Conservation (phyloP, 2,888 invertebrate species). For the Omphaloscelis lunosa region DNA sequence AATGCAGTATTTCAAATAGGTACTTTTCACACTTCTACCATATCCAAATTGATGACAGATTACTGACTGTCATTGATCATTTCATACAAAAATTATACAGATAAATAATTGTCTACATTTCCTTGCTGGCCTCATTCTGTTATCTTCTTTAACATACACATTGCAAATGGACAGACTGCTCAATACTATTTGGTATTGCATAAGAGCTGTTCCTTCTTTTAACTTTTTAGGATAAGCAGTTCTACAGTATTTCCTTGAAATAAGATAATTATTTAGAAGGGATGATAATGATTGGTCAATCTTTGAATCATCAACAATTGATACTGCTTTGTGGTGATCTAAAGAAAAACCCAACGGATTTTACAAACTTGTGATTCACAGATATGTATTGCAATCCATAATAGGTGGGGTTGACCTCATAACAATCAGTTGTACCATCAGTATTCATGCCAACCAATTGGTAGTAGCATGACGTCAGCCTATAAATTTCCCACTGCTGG, state of each 20-base stretch:
- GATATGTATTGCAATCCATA: background rate
- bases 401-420: background rate
- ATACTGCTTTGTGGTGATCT: background rate
- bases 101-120: background rate
- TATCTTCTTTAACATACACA: background rate
- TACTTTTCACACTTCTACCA: background rate
- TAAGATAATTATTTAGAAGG: background rate
- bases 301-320: background rate
- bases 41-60: constrained; percentile 29
- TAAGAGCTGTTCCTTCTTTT: constrained; percentile 22
- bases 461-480: background rate
- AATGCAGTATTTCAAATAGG: background rate
- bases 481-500: background rate
- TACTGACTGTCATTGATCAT: constrained; percentile 17
- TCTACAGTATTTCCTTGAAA: background rate
- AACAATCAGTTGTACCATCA: background rate
- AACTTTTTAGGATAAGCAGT: background rate
- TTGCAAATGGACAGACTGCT: background rate
- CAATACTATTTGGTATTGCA: constrained; percentile 23
- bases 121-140: background rate
- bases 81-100: background rate
- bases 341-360: background rate
- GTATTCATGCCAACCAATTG: background rate
- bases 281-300: background rate
- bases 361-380: background rate